Percentiles rank a stretch among this genome's conserved stretches.
Conservation (phyloP, 2,113 vertebrate genomes). For the Lonchura striata region DNA sequence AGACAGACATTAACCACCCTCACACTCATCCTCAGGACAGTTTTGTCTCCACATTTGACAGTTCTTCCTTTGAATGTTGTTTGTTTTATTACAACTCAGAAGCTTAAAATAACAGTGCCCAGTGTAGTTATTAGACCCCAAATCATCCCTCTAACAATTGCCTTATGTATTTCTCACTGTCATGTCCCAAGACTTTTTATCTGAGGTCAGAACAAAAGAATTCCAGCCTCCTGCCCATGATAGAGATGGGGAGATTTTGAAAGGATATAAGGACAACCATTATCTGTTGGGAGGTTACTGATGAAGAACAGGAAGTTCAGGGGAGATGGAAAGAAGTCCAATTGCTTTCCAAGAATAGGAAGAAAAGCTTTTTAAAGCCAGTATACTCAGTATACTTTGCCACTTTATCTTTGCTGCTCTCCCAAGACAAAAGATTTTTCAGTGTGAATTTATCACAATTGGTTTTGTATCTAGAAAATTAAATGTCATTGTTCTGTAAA, state of each 20-base stretch:
- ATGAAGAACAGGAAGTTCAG: background rate
- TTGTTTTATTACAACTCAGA: background rate
- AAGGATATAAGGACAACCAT: background rate
- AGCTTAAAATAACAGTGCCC: background rate
- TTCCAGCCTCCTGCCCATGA: background rate
- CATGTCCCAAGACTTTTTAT: background rate
- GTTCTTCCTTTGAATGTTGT: background rate
- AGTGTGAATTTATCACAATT: background rate
- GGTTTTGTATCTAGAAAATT: background rate
- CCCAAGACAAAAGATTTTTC: background rate
- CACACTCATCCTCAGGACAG: background rate
- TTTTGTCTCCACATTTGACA: background rate
- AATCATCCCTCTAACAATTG: background rate
- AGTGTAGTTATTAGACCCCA: background rate
- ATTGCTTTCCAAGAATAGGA: background rate
- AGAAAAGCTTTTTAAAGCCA: background rate
- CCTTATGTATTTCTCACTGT: background rate
- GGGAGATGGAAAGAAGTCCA: background rate
- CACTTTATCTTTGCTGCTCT: background rate
- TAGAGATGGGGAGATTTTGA: background rate
- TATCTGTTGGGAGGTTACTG: background rate
- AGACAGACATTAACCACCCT: background rate
- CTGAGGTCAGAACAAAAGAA: slow-evolving; percentile 5
- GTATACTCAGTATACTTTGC: background rate
- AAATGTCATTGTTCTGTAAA: background rate